phyloP scores from a whole-genome alignment of 1,140 invertebrate species.

The Pantala flavescens region DNA sequence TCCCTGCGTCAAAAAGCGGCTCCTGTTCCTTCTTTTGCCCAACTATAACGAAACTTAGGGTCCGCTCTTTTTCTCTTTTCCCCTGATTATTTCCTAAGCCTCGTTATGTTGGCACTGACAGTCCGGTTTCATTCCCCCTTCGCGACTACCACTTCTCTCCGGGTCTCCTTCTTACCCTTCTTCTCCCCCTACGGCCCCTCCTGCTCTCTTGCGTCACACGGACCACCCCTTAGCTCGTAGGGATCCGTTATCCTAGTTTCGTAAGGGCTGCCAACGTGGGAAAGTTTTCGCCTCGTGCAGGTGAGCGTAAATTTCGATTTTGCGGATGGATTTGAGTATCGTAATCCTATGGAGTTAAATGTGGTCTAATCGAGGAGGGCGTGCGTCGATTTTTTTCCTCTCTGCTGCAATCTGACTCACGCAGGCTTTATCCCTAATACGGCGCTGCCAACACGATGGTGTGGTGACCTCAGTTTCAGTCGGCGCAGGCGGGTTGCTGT shows the following conservation, averaged over 20 bases:
- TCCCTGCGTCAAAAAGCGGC: too few species aligned
- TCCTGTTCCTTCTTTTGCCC: too few species aligned
- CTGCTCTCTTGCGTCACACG: not conserved
- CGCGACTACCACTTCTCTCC: not conserved
- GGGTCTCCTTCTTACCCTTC: not conserved
- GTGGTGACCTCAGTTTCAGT: not conserved
- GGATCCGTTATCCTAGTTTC: conserved; percentile 8
- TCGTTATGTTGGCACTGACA: not conserved
- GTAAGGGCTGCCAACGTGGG: not conserved
- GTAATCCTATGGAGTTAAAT: too few species aligned
- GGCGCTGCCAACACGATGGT: not conserved
- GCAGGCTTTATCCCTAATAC: not conserved
- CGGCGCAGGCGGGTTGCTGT: not conserved
- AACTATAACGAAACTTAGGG: too few species aligned
- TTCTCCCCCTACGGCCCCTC: not conserved
- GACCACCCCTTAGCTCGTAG: not conserved
- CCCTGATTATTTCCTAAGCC: not conserved
- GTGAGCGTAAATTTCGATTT: too few species aligned
- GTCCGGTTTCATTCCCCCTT: not conserved
- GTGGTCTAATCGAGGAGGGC: too few species aligned
- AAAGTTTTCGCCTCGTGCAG: not conserved
- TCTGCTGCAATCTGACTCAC: not conserved
- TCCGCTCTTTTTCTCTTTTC: not conserved
- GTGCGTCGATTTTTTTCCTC: not conserved
- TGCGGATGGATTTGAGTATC: too few species aligned